Percentiles rank a stretch among this genome's conserved stretches.
These are phyloP conservation scores for Capitella teleta DNA, from an alignment of 1,140 invertebrate species.

Conservation along the genomic window DNA sequence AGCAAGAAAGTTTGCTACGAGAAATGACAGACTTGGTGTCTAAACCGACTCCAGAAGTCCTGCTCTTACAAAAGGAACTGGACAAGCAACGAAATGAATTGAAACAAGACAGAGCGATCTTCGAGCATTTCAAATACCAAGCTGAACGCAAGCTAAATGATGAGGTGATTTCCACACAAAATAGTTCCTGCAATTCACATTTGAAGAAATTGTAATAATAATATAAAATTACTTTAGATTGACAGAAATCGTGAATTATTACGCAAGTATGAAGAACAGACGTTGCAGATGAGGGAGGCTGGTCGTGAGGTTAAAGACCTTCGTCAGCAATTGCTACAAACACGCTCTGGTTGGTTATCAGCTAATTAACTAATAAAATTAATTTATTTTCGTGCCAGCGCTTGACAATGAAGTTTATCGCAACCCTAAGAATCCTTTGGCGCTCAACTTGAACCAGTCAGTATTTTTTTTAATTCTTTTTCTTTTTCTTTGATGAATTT, in stretches of 20 bases:
- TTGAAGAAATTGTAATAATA: no score
- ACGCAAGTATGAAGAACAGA: slow-evolving; percentile 29
- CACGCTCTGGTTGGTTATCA: background rate
- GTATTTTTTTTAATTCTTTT: slow-evolving; percentile 5
- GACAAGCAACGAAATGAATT: no score
- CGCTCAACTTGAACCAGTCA: background rate
- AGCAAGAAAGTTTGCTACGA: no score
- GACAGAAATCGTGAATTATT: slow-evolving; percentile 27
- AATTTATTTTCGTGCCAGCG: slow-evolving; percentile 15
- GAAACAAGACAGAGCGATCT: no score
- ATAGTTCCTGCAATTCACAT: no score
- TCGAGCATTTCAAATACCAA: no score
- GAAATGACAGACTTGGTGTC: no score
- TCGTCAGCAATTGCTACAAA: slow-evolving; percentile 19
- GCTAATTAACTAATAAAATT: background rate
- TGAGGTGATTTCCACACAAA: no score
- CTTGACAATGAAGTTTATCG: slow-evolving; percentile 32
- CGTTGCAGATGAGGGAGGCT: slow-evolving; percentile 30
- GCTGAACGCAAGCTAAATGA: no score
- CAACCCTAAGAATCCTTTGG: slow-evolving; percentile 22
- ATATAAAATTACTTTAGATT: no score
- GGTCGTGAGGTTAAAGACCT: slow-evolving; percentile 29
- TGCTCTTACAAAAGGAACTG: no score
- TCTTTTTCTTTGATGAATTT: background rate
- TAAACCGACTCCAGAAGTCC: no score